Conservation (phyloP, 2,113 vertebrate genomes). For the Xiphophorus hellerii region DNA sequence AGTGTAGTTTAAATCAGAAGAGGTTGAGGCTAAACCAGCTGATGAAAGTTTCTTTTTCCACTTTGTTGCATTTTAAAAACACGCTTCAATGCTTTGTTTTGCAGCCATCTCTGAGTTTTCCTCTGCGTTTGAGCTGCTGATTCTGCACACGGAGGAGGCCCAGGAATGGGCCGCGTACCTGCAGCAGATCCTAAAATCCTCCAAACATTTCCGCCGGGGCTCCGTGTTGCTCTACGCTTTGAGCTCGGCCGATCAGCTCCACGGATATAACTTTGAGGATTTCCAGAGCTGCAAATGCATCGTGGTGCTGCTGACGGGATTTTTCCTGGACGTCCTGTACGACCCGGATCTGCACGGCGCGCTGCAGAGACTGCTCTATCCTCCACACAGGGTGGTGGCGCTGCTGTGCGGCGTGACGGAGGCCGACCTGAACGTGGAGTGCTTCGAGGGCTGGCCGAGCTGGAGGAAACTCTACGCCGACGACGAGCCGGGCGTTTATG, state of each 20-base stretch:
- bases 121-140: conserved; percentile 61
- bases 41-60: background rate
- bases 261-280: conserved; percentile 52
- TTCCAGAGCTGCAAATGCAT: conserved; percentile 68
- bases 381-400: conserved; percentile 72
- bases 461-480: conserved; percentile 78
- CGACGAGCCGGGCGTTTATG: conserved; percentile 74
- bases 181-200: conserved; percentile 67
- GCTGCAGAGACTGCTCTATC: conserved; percentile 65
- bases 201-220: conserved; percentile 46
- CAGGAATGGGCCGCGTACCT: conserved; percentile 79
- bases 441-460: conserved; percentile 68
- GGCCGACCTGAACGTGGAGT: conserved; percentile 13
- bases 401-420: conserved; percentile 76
- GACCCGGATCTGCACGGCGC: conserved; percentile 34
- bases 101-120: conserved; percentile 37
- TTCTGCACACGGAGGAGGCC: conserved; percentile 75
- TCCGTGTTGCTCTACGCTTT: conserved; percentile 61
- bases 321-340: conserved; percentile 64
- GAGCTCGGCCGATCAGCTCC: conserved; percentile 23
- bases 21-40: background rate
- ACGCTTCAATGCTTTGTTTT: conserved; percentile 22
- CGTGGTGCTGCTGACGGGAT: conserved; percentile 67
- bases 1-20: conserved; percentile 5
- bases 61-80: conserved; percentile 11